A percentile compares a stretch with the other conserved stretches of the same genome.
Conservation (phyloP, 2,113 vertebrate genomes). For the Burhinus bistriatus region DNA sequence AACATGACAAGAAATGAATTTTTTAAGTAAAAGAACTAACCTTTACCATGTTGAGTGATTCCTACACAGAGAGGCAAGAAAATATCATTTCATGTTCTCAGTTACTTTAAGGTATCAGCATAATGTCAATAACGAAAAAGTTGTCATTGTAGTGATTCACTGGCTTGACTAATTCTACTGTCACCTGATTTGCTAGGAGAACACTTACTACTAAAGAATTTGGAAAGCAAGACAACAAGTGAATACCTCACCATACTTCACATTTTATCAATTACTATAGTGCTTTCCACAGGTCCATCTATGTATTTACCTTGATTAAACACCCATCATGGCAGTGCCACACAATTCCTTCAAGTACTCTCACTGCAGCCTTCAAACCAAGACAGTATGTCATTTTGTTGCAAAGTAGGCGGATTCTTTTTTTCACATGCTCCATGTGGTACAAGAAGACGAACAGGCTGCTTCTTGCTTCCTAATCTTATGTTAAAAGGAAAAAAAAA, state of each 20-base stretch:
- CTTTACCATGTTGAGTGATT: not conserved
- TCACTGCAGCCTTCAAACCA: slow-evolving; percentile 87
- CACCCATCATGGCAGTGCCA: slow-evolving; percentile 90
- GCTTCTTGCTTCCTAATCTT: slow-evolving; percentile 91
- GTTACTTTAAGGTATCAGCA: too few relatives aligned
- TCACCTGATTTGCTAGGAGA: not conserved
- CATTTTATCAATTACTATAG: not conserved
- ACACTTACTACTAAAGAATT: not conserved
- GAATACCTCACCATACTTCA: not conserved
- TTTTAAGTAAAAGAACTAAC: not conserved
- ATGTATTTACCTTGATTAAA: slow-evolving; percentile 85
- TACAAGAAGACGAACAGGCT: slow-evolving; percentile 88
- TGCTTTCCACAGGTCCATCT: not conserved
- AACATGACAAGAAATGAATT: not conserved
- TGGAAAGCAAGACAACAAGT: not conserved
- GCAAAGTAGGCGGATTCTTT: slow-evolving; percentile 77
- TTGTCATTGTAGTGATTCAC: not conserved
- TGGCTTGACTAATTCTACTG: not conserved
- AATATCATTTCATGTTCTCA: not conserved
- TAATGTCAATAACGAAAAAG: not conserved
- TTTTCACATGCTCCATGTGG: slow-evolving; percentile 85
- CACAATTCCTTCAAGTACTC: slow-evolving; percentile 92
- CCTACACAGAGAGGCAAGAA: not conserved
- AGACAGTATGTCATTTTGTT: slow-evolving; percentile 77
- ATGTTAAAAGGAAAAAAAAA: not conserved